Evolutionary conservation across 2,888 invertebrate species (phyloP), one percentile per base, ranked within the genome.

Genomic region (Drosophila acutilabella): DNA sequence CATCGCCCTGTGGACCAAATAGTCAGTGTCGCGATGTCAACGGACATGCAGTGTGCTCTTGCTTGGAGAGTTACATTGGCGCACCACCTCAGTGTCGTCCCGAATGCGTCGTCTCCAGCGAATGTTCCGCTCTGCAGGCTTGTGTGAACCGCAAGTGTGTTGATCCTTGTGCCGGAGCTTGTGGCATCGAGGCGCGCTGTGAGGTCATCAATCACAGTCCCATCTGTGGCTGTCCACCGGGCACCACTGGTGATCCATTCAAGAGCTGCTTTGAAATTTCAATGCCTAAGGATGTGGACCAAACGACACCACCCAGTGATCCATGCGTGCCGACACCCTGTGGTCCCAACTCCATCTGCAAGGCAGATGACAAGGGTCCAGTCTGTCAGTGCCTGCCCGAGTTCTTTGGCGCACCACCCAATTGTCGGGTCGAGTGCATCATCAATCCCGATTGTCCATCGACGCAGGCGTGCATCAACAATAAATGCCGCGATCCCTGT

Each of bases 201-300:
- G 94, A 95, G 56, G 96, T 97, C 0, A 94, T 96, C 51, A 96
- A 96, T 89, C 97, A 97, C 90, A 97, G 97, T 90, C 97, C 97
- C 8, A 95, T 97, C 74, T 97, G 97, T 88, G 96, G 94, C 80
- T 97, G 97, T 91, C 94, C 95, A 41, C 93, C 93, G 20, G 96
- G 95, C 42, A 94, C 95, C 89, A 94, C 95, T 58, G 97, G 97
- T 13, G 96, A 97, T 94, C 97, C 97, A 54, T 97, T 97, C 89
- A 93, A 94, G n/a, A 94, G 94, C 51, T 97, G 97, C 88, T 72
- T 90, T 45, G 78, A 87, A 71, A 79, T 89, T 91, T 89, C 93
- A 11, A 68, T 77, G n/a, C 79, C 64, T 6, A 91, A 94, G 90
- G 69, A 44, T 41, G 60, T 40, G 10, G 76, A 57, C 23, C 13